Conservation (phyloP, 2,797 vertebrate species). For the Otolemur crassicaudatus region DNA sequence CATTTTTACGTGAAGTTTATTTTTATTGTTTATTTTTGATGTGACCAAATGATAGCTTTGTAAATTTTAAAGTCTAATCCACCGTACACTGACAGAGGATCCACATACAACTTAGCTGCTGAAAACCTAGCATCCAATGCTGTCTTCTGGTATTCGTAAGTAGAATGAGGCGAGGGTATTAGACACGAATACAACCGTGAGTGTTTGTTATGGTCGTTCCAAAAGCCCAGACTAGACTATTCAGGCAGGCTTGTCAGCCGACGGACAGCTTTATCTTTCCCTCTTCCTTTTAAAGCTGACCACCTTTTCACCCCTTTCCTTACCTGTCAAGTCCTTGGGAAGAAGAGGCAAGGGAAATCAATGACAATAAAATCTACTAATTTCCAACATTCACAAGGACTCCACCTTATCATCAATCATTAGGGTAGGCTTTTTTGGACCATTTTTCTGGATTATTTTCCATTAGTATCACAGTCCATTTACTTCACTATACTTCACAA, state of each 20-base stretch:
- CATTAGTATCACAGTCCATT: neutral
- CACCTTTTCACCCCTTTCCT: neutral
- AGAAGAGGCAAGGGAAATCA: neutral
- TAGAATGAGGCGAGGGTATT: neutral
- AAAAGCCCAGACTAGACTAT: neutral
- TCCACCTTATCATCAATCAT: neutral
- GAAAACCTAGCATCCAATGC: constrained; percentile 24
- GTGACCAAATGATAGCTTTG: neutral
- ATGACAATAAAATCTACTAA: neutral
- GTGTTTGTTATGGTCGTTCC: neutral
- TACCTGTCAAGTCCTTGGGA: neutral
- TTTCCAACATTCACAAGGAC: neutral
- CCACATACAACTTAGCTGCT: neutral
- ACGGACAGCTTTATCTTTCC: neutral
- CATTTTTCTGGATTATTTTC: neutral
- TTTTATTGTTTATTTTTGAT: constrained; percentile 46
- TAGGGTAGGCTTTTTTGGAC: neutral
- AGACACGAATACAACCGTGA: neutral
- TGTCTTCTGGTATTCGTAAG: constrained; percentile 60
- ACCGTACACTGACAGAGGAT: neutral
- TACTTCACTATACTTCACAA: neutral
- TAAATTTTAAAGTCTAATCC: constrained; percentile 16
- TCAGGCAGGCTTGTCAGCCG: neutral
- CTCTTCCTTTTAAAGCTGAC: neutral
- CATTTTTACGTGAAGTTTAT: neutral